Evolutionary conservation across 2,797 vertebrate genomes (phyloP), one percentile per base, ranked within the genome.

Genomic region (Hoplostethus mediterraneus): DNA sequence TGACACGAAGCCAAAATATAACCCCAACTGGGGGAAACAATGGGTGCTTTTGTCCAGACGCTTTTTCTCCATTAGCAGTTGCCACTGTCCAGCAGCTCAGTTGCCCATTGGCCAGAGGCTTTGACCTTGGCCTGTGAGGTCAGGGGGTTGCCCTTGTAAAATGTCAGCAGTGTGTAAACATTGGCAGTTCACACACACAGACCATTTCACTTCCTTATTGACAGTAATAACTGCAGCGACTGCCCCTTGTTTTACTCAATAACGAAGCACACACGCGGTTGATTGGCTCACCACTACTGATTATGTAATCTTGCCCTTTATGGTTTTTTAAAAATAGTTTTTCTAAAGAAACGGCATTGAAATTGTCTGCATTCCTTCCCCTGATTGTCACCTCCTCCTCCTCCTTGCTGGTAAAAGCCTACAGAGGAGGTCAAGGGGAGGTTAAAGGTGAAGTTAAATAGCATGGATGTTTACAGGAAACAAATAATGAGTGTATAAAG

Each of bases 101-200:
- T 42, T 53, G 8, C 62, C 48, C 13, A 75, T 73, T 75, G 71
- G 65, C 16, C 14, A 10, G 16, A 44, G 11, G 38, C 13, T 56
- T 42, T 16, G 33, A 31, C n/a, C 0, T 3, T 4, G 14, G 44
- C 6, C 14, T 21, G 52, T 1, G 13, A 52, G 51, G 44, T 77
- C 48, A 42, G 56, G 21, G 1, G 40, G 21, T 42, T 57, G 52
- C 70, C 61, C 47, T 77, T 71, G 28, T 1, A 45, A 3, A 38
- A 31, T n/a, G 66, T 72, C 48, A 33, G 58, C 16, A 1, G 65
- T 71, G 28, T 60, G 47, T 55, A 70, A 77, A 74, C 53, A 48
- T 0, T 45, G 16, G 58, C 48, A 62, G 30, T 6, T 40, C 9
- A 12, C 21, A 12, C 21, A 12, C 57, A 68, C 9, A 25, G 16